Base-by-base conservation (phyloP, 2,888 invertebrate species). In the Maniola hyperantus region DNA sequence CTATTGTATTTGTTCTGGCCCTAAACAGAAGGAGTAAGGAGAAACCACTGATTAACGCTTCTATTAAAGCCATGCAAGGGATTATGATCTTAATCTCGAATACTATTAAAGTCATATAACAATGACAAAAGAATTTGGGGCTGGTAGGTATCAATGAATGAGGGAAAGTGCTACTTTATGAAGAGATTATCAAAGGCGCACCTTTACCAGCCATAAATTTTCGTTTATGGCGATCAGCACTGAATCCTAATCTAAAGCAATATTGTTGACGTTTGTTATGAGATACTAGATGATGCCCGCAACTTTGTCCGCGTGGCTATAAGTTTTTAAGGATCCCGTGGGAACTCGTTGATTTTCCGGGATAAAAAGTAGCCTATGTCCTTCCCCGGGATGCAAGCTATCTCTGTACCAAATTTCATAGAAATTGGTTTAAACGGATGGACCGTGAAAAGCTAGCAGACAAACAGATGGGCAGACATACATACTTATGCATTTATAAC, bases 21-120 rank as follows among this genome's bases (percentile, higher is more conserved):
- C 48, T 80, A 83, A 83, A 79, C 82, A 83, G 82, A 77, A 83
- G 82, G 85, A 84, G 84, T 82, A 77, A 83, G 82, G 85, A 84
- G 84, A 81, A 79, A 80, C 85, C 76, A 77, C 83, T 88, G 83
- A 88, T 90, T 90, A 89, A 83, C 88, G 81, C 88, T 82, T 87
- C 81, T 83, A 80, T 83, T 66, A 69, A 48, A 48, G 53, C 50
- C 64, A 33, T 20, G 10, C 66, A 74, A 72, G 71, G 74, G 66
- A 79, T 83, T 78, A 73, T 74, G 68, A 74, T 76, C 75, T 74
- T 77, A 83, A 73, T 59, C 2, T 13, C 15, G 50, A 53, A 36
- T 50, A 42, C 58, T 70, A 77, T 77, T 79, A 73, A 78, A 71
- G 70, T 68, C 76, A 72, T 79, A 79, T 77, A 69, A 74, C 73